phyloP scores from a whole-genome alignment of 2,888 invertebrate species.

The Cephus rjabovi region DNA sequence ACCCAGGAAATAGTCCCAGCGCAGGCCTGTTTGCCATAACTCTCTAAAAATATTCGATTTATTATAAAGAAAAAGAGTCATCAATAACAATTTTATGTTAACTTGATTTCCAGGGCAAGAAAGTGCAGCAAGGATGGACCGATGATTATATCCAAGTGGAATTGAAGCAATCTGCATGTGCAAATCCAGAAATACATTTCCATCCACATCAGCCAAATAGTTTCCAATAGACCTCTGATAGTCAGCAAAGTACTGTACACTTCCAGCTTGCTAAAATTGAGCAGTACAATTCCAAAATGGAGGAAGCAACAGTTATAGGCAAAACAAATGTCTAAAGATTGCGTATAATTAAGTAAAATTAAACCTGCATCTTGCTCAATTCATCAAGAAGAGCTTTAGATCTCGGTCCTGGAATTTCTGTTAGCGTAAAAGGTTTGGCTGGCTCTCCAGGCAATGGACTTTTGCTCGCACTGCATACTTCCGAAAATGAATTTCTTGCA shows the following conservation, averaged over 20 bases:
- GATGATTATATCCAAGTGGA: slow-evolving; percentile 95
- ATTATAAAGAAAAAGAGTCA: neutral
- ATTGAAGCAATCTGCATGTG: slow-evolving; percentile 93
- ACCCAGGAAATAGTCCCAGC: slow-evolving; percentile 91
- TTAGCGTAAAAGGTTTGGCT: slow-evolving; percentile 46
- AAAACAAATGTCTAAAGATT: neutral
- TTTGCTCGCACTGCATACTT: slow-evolving; percentile 15
- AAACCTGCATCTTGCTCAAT: slow-evolving; percentile 55
- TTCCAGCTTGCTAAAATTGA: slow-evolving; percentile 75
- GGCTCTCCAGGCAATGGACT: slow-evolving; percentile 44
- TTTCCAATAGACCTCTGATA: slow-evolving; percentile 94
- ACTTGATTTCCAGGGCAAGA: slow-evolving; percentile 75
- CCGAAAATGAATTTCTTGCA: slow-evolving; percentile 36
- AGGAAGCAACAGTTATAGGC: neutral
- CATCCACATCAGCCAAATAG: slow-evolving; percentile 95
- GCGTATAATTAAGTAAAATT: neutral
- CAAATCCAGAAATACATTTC: slow-evolving; percentile 88
- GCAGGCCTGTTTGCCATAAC: slow-evolving; percentile 94
- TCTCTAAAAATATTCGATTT: slow-evolving; percentile 68
- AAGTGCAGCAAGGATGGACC: slow-evolving; percentile 81
- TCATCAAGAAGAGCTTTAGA: slow-evolving; percentile 54
- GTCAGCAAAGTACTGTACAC: slow-evolving; percentile 91
- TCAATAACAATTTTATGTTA: neutral
- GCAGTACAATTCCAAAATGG: neutral
- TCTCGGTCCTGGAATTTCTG: slow-evolving; percentile 58